Base-by-base conservation (phyloP, 2,888 invertebrate genomes). In the Megastigmus dorsalis region DNA sequence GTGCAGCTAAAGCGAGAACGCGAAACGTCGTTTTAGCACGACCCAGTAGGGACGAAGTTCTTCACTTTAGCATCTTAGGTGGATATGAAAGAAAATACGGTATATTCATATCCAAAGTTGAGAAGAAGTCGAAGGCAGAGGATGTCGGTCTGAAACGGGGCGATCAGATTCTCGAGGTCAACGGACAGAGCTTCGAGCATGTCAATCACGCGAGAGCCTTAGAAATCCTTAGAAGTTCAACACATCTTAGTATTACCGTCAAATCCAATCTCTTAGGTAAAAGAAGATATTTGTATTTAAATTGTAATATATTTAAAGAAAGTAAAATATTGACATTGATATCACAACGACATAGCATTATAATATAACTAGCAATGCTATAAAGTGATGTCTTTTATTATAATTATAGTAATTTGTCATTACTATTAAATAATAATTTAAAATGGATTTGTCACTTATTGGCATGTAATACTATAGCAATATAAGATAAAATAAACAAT, bases 131-230 rank as follows among this genome's bases (percentile, higher is more conserved):
- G 1, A 97, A 97, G 89, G 97, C 98, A 6, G 97, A 97, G 88
- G 97, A 97, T 87, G 95, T 97, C 26, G 99, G 99, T 0, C 89
- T 99, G 60, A 98, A 98, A 88, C 92, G 98, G 66, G 99, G 98
- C 45, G 99, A 99, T 90, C 98, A 99, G 90, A 96, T 99, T 77
- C 90, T 99, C 80, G 98, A 98, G 90, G 98, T 99, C 0, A 99
- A 99, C 88, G 97, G 98, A 30, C 97, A 98, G 87, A 97, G 95
- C 84, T 97, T 99, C 88, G 95, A 96, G 84, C 96, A 97, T 89
- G 96, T 99, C 57, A 95, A 94, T 81, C 95, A 96, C 87, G 93
- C 94, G 55, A 93, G 95, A 84, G 98, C 99, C 9, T 91, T 98
- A 88, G 98, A 99, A 89, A 94, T 98, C 77, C 92, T 99, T 15